Evolutionary conservation across 1,140 invertebrate genomes (phyloP).

Genomic region (Neodiprion pinetum): DNA sequence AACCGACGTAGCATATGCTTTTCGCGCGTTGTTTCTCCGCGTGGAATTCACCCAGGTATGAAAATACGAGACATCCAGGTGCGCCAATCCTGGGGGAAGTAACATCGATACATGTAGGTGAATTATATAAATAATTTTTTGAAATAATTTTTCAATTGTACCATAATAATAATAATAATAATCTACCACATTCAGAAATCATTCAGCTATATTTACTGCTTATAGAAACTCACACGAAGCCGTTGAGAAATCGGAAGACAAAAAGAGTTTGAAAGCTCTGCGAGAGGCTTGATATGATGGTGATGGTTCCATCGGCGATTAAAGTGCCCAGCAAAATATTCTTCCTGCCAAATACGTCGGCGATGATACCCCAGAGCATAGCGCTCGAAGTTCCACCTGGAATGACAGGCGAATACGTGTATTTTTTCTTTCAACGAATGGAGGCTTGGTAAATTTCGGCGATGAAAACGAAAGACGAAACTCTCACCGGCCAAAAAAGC

Average conservation of each 20-base stretch:
- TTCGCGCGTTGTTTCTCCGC: slow-evolving; percentile 63
- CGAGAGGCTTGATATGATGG: slow-evolving; percentile 59
- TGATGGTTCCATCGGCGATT: slow-evolving; percentile 66
- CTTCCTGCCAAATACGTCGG: slow-evolving; percentile 70
- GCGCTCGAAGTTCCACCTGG: slow-evolving; percentile 65
- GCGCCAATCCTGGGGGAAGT: slow-evolving; percentile 58
- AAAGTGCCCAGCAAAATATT: slow-evolving; percentile 69
- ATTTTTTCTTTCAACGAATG: too few relatives aligned
- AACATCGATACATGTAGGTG: slow-evolving; percentile 6
- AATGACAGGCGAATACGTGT: slow-evolving; percentile 11
- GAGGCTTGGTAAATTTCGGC: background rate
- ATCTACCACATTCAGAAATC: too few relatives aligned
- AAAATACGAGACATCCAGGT: slow-evolving; percentile 69
- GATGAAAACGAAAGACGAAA: slow-evolving; percentile 1
- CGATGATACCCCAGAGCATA: slow-evolving; percentile 71
- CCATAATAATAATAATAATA: too few relatives aligned
- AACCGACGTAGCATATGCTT: slow-evolving; percentile 67
- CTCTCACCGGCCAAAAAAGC: slow-evolving; percentile 64
- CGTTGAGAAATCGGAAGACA: slow-evolving; percentile 62
- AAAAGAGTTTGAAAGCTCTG: slow-evolving; percentile 62
- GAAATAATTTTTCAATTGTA: background rate
- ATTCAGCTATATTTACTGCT: too few relatives aligned
- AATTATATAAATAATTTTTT: too few relatives aligned
- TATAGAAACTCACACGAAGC: slow-evolving; percentile 62
- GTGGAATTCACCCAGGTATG: slow-evolving; percentile 70